These are phyloP conservation scores for Temnothorax ravouxi DNA, from an alignment of 2,888 invertebrate species.

Conservation along the genomic window DNA sequence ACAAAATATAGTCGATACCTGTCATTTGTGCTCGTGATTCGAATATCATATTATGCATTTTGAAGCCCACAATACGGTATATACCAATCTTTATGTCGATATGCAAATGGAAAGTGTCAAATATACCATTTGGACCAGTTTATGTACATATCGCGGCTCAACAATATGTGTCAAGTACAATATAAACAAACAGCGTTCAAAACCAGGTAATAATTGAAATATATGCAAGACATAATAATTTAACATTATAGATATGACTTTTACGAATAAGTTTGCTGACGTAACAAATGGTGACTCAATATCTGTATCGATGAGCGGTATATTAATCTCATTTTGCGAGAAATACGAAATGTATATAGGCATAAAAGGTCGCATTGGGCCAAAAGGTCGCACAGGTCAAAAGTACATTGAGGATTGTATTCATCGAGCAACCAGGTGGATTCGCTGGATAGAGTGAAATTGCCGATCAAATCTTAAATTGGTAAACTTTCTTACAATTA, in stretches of 20 bases:
- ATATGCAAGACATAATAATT: conserved; percentile 2
- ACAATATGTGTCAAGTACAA: conserved; percentile 11
- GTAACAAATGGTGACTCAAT: conserved; percentile 15
- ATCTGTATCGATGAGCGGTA: conserved; percentile 1
- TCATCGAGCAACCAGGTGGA: neutral
- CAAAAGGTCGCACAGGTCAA: conserved; percentile 42
- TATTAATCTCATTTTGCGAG: conserved; percentile 42
- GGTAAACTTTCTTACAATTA: neutral
- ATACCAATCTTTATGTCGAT: conserved; percentile 30
- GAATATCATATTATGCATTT: conserved; percentile 38
- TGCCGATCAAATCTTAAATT: conserved; percentile 9
- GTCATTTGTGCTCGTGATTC: conserved; percentile 11
- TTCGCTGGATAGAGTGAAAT: neutral
- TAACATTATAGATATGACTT: conserved; percentile 6
- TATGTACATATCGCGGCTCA: neutral
- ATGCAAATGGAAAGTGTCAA: conserved; percentile 37
- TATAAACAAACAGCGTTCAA: neutral
- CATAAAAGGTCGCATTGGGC: conserved; percentile 21
- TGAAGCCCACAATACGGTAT: neutral
- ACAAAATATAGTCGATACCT: conserved; percentile 27
- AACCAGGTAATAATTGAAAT: neutral
- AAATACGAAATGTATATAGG: conserved; percentile 37
- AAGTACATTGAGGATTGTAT: conserved; percentile 34
- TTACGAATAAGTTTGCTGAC: neutral
- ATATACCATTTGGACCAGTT: neutral